phyloP scores from a whole-genome alignment of 92 coral and sea anemone species.

The Micromussa lordhowensis region DNA sequence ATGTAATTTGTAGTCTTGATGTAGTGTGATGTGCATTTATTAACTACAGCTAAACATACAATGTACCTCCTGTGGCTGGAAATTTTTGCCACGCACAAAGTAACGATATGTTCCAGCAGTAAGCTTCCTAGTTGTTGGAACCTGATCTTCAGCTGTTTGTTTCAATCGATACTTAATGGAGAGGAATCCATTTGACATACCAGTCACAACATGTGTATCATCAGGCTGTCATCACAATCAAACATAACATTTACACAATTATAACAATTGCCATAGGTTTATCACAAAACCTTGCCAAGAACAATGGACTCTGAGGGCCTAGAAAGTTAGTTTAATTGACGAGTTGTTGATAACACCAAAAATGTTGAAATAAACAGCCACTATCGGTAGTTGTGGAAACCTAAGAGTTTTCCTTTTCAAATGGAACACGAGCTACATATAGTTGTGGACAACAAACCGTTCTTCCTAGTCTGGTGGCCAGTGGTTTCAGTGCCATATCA shows the following conservation, averaged over 20 bases:
- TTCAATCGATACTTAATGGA: slow-evolving; percentile 83
- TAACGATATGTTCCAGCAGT: slow-evolving; percentile 83
- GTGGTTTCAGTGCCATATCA: no score
- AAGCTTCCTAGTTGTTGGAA: slow-evolving; percentile 28
- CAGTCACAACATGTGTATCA: slow-evolving; percentile 87
- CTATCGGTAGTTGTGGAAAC: no score
- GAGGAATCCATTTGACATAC: slow-evolving; percentile 93
- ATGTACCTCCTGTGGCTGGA: slow-evolving; percentile 71
- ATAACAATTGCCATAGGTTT: neutral
- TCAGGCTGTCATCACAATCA: slow-evolving; percentile 63
- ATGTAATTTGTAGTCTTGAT: no score
- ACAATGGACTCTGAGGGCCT: neutral
- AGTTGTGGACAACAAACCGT: no score
- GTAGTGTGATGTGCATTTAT: neutral
- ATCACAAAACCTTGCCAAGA: neutral
- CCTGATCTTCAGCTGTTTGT: slow-evolving; percentile 9
- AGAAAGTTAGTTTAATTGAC: no score
- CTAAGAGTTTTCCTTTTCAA: no score
- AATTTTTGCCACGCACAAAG: slow-evolving; percentile 86
- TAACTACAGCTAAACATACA: neutral
- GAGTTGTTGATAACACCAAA: no score
- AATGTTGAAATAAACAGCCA: no score
- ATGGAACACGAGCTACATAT: no score
- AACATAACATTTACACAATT: neutral
- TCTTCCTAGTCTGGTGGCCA: no score